Base-by-base conservation (phyloP, 2,888 invertebrate species). In the Philereme transversata region DNA sequence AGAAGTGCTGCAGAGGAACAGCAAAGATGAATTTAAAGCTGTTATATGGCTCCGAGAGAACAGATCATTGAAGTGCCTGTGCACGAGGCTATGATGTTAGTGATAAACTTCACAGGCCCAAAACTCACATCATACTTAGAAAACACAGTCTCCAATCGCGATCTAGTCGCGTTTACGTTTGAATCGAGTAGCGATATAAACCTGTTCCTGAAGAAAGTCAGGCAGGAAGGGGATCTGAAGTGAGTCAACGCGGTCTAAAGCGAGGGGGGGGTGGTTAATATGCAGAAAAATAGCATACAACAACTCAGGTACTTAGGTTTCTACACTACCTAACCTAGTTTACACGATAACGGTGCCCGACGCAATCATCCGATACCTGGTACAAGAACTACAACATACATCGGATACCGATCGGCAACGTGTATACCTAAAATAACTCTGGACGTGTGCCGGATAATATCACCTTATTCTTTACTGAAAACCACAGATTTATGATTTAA, bases 111-210 rank as follows among this genome's bases (percentile, higher is more conserved):
- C 66, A 91, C 93, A 5, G 94, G 95, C 51, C 86, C 93, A 0
- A 88, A 90, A n/a, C 93, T 94, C 81, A 94, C 97, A 0, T 95
- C 95, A 50, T 98, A 96, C 81, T 86, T 98, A 1, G 98, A 99
- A 83, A 94, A 93, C 54, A 93, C 95, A 0, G 94, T 99, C 0
- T 77, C 94, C 0, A 77, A 90, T 0, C 91, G 95, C 0, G 98
- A 99, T 80, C 85, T 98, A 57, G 82, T 95, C 0, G 97, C 98
- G 0, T 99, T 99, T 82, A 95, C 97, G 0, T 98, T 97, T 79
- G 97, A 97, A 71, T 93, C 95, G 59, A 95, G 94, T 44, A 89
- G 93, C 0, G 99, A 99, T 74, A 95, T 98, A 94, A 96, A 96
- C 72, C 77, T 92, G 22, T 94, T 98, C 51, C 88, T 97, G 35